A percentile compares a stretch with the other conserved stretches of the same genome.
phyloP scores from a whole-genome alignment of 1,140 invertebrate genomes.

The Panagrolaimus sp. region DNA sequence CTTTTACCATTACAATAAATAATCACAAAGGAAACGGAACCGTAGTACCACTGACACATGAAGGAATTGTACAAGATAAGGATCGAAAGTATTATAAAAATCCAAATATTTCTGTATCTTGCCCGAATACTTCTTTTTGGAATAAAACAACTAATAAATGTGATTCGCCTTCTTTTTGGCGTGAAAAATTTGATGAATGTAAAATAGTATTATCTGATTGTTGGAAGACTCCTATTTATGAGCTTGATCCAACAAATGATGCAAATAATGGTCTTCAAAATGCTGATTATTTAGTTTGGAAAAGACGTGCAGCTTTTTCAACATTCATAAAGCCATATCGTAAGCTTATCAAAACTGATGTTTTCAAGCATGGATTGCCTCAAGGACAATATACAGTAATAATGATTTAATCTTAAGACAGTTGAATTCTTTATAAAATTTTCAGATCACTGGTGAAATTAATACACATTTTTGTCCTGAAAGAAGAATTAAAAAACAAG shows the following conservation, averaged over 20 bases:
- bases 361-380: background rate
- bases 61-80: background rate
- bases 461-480: background rate
- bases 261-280: background rate
- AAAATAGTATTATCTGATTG: background rate
- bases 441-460: background rate
- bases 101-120: no score
- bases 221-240: background rate
- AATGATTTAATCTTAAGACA: background rate
- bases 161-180: no score
- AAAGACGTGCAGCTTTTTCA: background rate
- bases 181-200: no score
- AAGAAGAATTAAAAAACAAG: background rate
- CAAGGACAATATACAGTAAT: background rate
- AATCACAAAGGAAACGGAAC: background rate
- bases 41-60: background rate
- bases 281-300: background rate
- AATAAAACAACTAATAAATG: no score
- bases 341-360: background rate
- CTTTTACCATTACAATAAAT: background rate
- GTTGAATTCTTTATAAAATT: background rate
- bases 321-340: slow-evolving; percentile 5
- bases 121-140: no score
- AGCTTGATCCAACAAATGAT: background rate
- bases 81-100: background rate